Evolutionary conservation across 2,888 invertebrate genomes (phyloP).

Genomic region (Orchesellides sinensis): DNA sequence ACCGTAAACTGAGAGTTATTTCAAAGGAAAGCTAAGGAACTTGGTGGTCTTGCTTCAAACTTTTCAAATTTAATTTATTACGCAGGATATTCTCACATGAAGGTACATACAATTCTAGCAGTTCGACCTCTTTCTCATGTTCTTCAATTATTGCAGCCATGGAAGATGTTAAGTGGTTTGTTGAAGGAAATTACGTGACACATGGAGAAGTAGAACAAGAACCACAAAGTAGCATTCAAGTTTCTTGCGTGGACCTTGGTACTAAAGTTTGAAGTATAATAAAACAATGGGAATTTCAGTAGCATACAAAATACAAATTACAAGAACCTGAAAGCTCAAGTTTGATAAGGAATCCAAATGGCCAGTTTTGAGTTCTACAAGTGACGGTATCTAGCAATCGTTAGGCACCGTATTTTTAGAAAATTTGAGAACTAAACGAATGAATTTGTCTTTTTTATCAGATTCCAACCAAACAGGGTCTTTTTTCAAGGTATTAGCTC

Average conservation of each 20-base stretch:
- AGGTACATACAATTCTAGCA: background rate
- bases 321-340: background rate
- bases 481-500: too few species aligned
- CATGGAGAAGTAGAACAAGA: background rate
- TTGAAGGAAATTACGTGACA: constrained; percentile 26
- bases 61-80: constrained; percentile 56
- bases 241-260: background rate
- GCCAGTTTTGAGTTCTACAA: too few species aligned
- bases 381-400: too few species aligned
- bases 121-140: background rate
- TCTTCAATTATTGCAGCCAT: constrained; percentile 12
- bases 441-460: too few species aligned
- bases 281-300: background rate
- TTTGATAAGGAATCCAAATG: too few species aligned
- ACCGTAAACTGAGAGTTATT: background rate
- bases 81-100: background rate
- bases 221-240: constrained; percentile 18
- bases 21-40: background rate
- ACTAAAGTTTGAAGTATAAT: too few species aligned
- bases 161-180: constrained; percentile 31
- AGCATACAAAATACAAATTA: background rate
- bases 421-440: too few species aligned
- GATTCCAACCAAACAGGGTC: too few species aligned
- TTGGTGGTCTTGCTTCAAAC: constrained; percentile 28
- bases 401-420: background rate